Evolutionary conservation across 2,888 invertebrate genomes (phyloP).

Genomic region (Parasteatoda lunata): DNA sequence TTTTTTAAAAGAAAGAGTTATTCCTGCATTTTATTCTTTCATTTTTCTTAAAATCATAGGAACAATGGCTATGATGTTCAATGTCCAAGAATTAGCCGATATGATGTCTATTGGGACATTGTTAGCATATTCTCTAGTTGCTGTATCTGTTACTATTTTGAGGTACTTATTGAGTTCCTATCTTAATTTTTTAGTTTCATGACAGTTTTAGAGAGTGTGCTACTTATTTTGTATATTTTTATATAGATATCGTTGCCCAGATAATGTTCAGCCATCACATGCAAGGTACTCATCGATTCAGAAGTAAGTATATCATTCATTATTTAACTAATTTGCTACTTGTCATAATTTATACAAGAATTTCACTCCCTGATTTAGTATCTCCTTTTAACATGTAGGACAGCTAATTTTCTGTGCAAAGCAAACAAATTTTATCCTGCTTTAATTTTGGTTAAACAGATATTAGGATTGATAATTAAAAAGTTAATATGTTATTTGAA

Average conservation of each 20-base stretch:
- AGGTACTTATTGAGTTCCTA: constrained; percentile 63
- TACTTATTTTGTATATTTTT: neutral
- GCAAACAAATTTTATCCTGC: too few relatives aligned
- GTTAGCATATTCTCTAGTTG: constrained; percentile 76
- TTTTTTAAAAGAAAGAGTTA: too few relatives aligned
- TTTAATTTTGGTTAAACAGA: too few relatives aligned
- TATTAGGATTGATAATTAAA: too few relatives aligned
- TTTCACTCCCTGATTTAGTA: too few relatives aligned
- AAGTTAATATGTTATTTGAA: too few relatives aligned
- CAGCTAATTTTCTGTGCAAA: too few relatives aligned
- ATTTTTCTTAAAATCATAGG: constrained; percentile 69
- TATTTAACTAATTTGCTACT: neutral
- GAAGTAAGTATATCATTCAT: constrained; percentile 17
- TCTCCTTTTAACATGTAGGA: too few relatives aligned
- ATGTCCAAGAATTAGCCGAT: constrained; percentile 74
- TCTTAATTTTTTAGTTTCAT: neutral
- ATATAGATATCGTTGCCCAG: constrained; percentile 25
- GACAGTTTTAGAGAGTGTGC: neutral
- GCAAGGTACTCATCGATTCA: constrained; percentile 51
- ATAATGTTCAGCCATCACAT: neutral
- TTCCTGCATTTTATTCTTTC: neutral
- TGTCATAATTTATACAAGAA: too few relatives aligned
- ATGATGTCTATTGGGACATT: constrained; percentile 77
- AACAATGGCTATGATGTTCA: constrained; percentile 74
- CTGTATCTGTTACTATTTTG: constrained; percentile 75